Evolutionary conservation across 2,797 vertebrate species (phyloP), one percentile per base, ranked within the genome.

Genomic region (Mastacembelus armatus): DNA sequence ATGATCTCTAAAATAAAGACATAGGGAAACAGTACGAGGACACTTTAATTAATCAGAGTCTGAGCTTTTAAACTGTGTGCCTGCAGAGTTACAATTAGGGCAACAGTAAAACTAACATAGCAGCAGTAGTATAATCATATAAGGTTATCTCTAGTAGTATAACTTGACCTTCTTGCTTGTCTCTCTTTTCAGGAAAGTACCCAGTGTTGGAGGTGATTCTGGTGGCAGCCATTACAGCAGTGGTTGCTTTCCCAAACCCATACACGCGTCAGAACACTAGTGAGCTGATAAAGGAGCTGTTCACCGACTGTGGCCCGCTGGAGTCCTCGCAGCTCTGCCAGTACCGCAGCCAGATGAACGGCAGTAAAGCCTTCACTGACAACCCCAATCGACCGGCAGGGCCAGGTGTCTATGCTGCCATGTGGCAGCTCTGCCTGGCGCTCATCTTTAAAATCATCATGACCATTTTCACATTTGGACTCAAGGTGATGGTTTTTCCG

Each of bases 361-460:
- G 94, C 21, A 98, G 95, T 78, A 95, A 93, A 69, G 95, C 96
- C 49, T 96, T 97, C 42, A 93, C 92, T 0, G 96, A 96, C 81
- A 94, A 95, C 29, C 95, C 96, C 35, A 95, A 97, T 78, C 92
- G 94, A 38, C 95, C 96, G 16, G 93, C 96, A 1, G 96, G 95
- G 71, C 92, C 94, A 3, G 98, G 96, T 14, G 97, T 99, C 45
- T 99, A 99, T 84, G 94, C 96, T 1, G 98, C 98, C 79, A 99
- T 99, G 90, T 99, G 98, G 97, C 97, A 99, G 88, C 92, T 99
- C 33, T 96, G 96, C 86, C 92, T 99, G 88, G 98, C 98, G 0
- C 96, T 99, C 72, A 92, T 98, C 88, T 99, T 99, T 83, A 99
- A 99, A 87, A 99, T 99, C 89, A 95, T 99, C 88, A 98, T 99